Evolutionary conservation across 2,888 invertebrate species (phyloP).

Genomic region (Liposcelis brunnea): DNA sequence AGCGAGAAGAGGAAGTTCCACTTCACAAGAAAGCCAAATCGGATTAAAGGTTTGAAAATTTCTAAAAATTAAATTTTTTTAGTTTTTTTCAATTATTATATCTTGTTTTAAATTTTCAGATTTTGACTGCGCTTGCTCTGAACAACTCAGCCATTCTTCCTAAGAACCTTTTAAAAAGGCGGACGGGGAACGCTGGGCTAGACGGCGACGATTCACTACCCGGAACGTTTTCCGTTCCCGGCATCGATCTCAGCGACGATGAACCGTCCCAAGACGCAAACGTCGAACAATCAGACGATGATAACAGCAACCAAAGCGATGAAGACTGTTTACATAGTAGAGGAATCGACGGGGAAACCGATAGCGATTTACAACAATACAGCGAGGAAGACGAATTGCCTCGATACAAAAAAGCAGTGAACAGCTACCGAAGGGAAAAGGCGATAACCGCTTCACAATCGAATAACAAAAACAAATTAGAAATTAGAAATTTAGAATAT

Average conservation of each 20-base stretch:
- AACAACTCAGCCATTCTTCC: constrained; percentile 35
- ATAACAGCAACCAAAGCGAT: background rate
- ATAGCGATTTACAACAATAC: too few relatives aligned
- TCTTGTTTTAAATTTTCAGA: constrained; percentile 18
- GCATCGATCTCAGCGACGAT: background rate
- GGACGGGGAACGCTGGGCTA: constrained; percentile 32
- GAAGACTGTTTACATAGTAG: too few relatives aligned
- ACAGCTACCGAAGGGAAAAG: too few relatives aligned
- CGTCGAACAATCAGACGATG: background rate
- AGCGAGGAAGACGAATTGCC: too few relatives aligned
- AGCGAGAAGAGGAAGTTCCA: constrained; percentile 44
- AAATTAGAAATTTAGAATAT: too few relatives aligned
- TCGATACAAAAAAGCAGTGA: too few relatives aligned
- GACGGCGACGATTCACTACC: constrained; percentile 22
- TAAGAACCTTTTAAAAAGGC: constrained; percentile 29
- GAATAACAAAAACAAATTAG: too few relatives aligned
- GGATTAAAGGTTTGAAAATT: constrained; percentile 36
- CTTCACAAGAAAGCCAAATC: constrained; percentile 65
- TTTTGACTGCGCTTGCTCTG: constrained; percentile 38
- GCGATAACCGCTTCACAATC: too few relatives aligned
- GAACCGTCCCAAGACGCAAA: background rate
- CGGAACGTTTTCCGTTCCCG: background rate
- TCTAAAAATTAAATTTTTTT: background rate
- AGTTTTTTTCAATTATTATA: background rate
- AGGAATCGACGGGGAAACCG: too few relatives aligned